A percentile compares a stretch with the other conserved stretches of the same genome.
Evolutionary conservation across 2,888 invertebrate species (phyloP).

Genomic region (Baccha elongata): DNA sequence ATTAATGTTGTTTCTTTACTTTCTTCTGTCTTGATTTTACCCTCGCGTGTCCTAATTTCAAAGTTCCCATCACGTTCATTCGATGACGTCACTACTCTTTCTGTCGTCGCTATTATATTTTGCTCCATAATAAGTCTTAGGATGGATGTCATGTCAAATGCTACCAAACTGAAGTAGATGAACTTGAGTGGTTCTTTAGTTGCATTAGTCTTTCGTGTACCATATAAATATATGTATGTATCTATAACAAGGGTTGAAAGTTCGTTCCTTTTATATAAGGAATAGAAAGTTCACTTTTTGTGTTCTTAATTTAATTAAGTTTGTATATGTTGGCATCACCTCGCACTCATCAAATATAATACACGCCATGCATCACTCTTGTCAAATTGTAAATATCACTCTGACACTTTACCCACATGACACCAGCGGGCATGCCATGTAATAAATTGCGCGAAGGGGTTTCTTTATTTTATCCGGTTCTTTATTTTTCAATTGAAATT

Average conservation of each 20-base stretch:
- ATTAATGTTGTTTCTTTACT: conserved; percentile 32
- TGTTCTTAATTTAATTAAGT: conserved; percentile 61
- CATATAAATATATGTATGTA: too few species aligned
- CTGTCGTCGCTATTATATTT: background rate
- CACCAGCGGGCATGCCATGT: conserved; percentile 37
- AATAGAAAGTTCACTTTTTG: conserved; percentile 23
- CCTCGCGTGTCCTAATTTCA: conserved; percentile 44
- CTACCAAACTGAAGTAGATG: conserved; percentile 27
- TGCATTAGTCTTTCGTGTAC: conserved; percentile 62
- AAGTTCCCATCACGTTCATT: conserved; percentile 41
- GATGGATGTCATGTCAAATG: conserved; percentile 41
- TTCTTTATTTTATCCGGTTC: conserved; percentile 3
- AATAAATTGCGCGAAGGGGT: conserved; percentile 26
- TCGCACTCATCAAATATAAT: conserved; percentile 21
- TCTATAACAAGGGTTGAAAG: conserved; percentile 43
- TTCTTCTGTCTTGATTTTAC: conserved; percentile 44
- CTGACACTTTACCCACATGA: conserved; percentile 25
- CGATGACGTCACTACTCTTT: conserved; percentile 32
- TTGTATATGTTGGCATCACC: conserved; percentile 22
- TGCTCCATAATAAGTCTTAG: background rate
- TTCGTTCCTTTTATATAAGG: conserved; percentile 24
- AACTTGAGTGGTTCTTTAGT: conserved; percentile 60
- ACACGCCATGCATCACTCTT: conserved; percentile 50
- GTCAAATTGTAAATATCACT: too few species aligned
- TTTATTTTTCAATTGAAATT: conserved; percentile 10